Evolutionary conservation across 2,113 vertebrate genomes (phyloP).

Genomic region (Coracopsis vasa): DNA sequence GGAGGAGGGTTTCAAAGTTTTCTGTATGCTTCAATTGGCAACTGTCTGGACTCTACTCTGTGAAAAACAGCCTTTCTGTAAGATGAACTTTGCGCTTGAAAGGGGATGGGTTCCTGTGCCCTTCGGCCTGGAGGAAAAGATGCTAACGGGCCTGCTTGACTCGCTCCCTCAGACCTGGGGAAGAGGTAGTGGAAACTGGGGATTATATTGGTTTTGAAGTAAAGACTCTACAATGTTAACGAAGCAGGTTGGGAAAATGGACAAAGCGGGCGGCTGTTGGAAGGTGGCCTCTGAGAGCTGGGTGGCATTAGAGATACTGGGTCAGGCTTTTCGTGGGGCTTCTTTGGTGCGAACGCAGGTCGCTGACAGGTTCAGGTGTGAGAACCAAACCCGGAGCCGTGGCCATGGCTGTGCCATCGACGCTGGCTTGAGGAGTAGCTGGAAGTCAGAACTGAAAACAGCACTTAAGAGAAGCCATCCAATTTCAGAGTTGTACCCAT

Average conservation of each 20-base stretch:
- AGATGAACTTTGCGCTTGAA: slow-evolving; percentile 63
- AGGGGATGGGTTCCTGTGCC: slow-evolving; percentile 70
- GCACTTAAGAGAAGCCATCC: slow-evolving; percentile 32
- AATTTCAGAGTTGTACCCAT: background rate
- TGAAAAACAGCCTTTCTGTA: slow-evolving; percentile 66
- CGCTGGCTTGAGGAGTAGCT: background rate
- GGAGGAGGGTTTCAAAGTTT: slow-evolving; percentile 71
- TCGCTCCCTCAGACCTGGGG: background rate
- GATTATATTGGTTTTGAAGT: slow-evolving; percentile 65
- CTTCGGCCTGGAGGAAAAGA: slow-evolving; percentile 58
- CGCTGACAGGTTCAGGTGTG: background rate
- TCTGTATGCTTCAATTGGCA: slow-evolving; percentile 77
- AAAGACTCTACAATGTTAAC: background rate
- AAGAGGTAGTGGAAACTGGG: slow-evolving; percentile 57
- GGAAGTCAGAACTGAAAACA: background rate
- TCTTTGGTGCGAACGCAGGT: background rate
- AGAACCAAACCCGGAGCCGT: background rate
- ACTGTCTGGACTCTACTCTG: slow-evolving; percentile 74
- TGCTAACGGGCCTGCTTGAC: slow-evolving; percentile 51
- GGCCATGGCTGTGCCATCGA: background rate
- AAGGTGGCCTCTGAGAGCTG: slow-evolving; percentile 61
- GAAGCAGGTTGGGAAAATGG: slow-evolving; percentile 23
- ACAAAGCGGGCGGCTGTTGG: slow-evolving; percentile 51
- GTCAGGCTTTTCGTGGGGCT: slow-evolving; percentile 36
- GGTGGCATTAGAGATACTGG: background rate